Base-by-base conservation (phyloP, 2,113 vertebrate genomes). In the Uropsilus gracilis region DNA sequence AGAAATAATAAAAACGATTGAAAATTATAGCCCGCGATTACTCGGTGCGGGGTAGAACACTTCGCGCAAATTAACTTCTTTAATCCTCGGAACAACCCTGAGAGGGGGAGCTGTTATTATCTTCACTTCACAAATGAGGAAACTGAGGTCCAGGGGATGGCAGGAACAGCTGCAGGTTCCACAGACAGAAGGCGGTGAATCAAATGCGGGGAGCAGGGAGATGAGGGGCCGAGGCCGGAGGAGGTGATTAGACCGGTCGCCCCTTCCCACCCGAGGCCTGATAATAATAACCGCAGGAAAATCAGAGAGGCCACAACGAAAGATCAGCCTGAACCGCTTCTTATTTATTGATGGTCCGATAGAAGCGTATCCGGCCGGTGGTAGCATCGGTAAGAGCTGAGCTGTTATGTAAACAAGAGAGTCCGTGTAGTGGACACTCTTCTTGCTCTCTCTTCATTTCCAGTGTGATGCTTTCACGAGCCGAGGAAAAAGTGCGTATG, bases 41-140 rank as follows among this genome's bases (percentile, higher is more conserved):
- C 66, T 59, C 17, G 0, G 2, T 57, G 32, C 53, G 48, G 28
- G 50, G 78, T 50, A n/a, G 2, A 17, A 20, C 2, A 53, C 42
- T 72, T 69, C 59, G 24, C 24, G 53, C 42, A 93, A 95, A 91
- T 89, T 86, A 94, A 57, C 75, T 78, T 89, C 66, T 83, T 55
- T 22, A 78, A 91, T 75, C 61, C 85, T 91, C 92, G 57, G 32
- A 93, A 86, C 66, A 68, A 30, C 50, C 61, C 24, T 50, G 46
- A 80, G 61, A 91, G 50, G 78, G 12, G 53, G 55, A 76, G 68
- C 53, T 46, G 71, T 80, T 75, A 81, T 46, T 61, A 57, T 39
- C 8, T 91, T 68, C 13, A 89, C 87, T 61, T 80, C 48, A 90
- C 57, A 84, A 84, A 78, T 53, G 64, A 95, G 81, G 69, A 92